Base-by-base conservation (phyloP, 2,797 vertebrate genomes). In the Naso thynnoides region DNA sequence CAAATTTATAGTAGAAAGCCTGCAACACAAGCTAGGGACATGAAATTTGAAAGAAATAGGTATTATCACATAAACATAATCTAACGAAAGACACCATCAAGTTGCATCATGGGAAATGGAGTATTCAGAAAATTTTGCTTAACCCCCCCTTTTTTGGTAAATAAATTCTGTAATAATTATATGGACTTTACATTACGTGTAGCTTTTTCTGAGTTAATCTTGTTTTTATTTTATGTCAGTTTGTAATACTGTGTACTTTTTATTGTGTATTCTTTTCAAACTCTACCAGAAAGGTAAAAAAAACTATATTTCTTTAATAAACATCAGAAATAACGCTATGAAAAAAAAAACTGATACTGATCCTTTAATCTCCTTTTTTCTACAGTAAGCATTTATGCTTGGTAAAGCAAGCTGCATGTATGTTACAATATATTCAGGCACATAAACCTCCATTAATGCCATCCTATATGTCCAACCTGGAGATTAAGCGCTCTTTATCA, bases 401-500 rank as follows among this genome's bases (percentile, higher is more conserved):
- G 18, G 36, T 10, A 6, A 55, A 62, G 15, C 5, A 29, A 8
- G 1, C 6, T 21, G 8, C 15, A 23, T 66, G 2, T 3, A 42
- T 60, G 47, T 42, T 24, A 13, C 4, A 56, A 4, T 6, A 42
- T 16, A 5, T n/a, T 11, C 1, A 61, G 6, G 1, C 29, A 50
- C 0, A 56, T 9, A 59, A 56, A 8, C 15, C 11, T 19, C 14
- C 24, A 7, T 38, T 73, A 62, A 85, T 57, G 42, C 21, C 3
- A 2, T 31, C 26, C 41, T 68, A 60, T 79, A 70, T 62, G 24
- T 41, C 47, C 23, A 1, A 41, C 27, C 26, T 10, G 9, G 24
- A 74, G 82, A 81, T 86, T 86, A 84, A 72, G 68, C 33, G n/a
- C 58, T 67, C 21, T 2, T 70, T 54, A 49, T 53, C 50, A 42